These are phyloP conservation scores for Gadus chalcogrammus DNA, from an alignment of 2,113 vertebrate species.

Conservation along the genomic window DNA sequence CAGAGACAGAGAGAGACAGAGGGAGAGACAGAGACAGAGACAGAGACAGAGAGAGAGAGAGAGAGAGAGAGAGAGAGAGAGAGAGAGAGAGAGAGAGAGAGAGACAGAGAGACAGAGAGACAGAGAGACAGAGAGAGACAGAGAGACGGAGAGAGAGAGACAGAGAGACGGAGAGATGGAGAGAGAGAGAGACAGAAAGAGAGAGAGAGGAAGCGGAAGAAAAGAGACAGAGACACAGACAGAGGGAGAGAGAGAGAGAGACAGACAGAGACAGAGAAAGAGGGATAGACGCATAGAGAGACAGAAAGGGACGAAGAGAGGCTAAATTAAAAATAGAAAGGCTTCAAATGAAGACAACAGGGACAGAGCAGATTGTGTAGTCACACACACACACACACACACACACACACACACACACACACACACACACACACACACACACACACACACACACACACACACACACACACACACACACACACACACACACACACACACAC, in stretches of 20 bases:
- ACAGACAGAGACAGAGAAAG: background rate
- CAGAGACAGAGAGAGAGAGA: background rate
- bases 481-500: no score
- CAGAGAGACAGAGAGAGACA: slow-evolving; percentile 6
- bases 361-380: no score
- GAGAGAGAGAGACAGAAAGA: slow-evolving; percentile 42
- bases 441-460: no score
- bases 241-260: background rate
- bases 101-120: slow-evolving; percentile 25
- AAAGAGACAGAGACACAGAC: background rate
- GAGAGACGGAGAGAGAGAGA: background rate
- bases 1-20: slow-evolving; percentile 24
- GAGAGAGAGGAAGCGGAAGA: background rate
- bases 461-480: no score
- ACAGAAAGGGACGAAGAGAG: no score
- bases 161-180: slow-evolving; percentile 14
- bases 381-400: no score
- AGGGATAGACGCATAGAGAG: no score
- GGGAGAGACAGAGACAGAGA: background rate
- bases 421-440: no score
- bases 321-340: no score
- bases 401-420: background rate
- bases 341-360: no score
- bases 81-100: slow-evolving; percentile 33
- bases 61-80: no score